These are phyloP conservation scores for Sinocyclocheilus anshuiensis DNA, from an alignment of 2,113 vertebrate genomes.

Conservation along the genomic window DNA sequence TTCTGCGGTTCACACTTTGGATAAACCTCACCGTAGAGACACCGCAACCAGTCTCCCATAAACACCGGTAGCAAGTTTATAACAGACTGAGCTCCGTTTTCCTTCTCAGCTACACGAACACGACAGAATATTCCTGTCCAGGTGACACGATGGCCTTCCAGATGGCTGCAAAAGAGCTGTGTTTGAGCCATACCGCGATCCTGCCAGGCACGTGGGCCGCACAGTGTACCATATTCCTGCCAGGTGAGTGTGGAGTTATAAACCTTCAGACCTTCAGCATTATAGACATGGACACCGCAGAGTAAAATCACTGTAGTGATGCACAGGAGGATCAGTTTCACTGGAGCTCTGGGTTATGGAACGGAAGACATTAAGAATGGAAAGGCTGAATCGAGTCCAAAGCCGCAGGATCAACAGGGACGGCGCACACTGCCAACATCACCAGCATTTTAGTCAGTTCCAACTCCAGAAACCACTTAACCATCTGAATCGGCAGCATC, in stretches of 20 bases:
- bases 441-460: constrained; percentile 89
- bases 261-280: constrained; percentile 90
- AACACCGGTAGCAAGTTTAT: constrained; percentile 89
- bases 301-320: constrained; percentile 87
- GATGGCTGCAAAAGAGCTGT: constrained; percentile 92
- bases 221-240: constrained; percentile 85
- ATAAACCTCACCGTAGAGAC: constrained; percentile 91
- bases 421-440: constrained; percentile 78
- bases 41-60: constrained; percentile 91
- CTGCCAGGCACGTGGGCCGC: constrained; percentile 90
- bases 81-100: constrained; percentile 92
- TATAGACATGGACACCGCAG: constrained; percentile 90
- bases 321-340: constrained; percentile 93
- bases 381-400: constrained; percentile 86
- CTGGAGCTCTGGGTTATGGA: constrained; percentile 85
- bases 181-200: constrained; percentile 90
- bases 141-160: constrained; percentile 92
- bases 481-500: constrained; percentile 82
- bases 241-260: constrained; percentile 95
- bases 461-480: constrained; percentile 89
- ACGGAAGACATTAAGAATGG: constrained; percentile 77
- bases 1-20: constrained; percentile 81
- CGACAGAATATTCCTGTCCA: constrained; percentile 92
- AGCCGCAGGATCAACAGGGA: constrained; percentile 85
- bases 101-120: constrained; percentile 86